Percentiles rank a stretch among this genome's conserved stretches.
These are phyloP conservation scores for Ophion ellenae DNA, from an alignment of 2,888 invertebrate genomes.

Conservation along the genomic window DNA sequence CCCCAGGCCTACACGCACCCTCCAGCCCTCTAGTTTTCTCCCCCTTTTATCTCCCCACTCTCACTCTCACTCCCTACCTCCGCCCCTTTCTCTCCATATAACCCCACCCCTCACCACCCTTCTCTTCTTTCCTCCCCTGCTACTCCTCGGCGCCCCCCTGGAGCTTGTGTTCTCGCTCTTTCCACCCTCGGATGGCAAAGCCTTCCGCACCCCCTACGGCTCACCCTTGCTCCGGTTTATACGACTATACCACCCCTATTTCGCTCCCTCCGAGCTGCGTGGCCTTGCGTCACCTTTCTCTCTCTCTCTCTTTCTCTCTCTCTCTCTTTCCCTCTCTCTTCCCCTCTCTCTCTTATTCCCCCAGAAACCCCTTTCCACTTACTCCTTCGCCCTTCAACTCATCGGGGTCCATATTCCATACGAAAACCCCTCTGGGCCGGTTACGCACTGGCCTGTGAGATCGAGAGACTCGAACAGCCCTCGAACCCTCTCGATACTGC, in stretches of 20 bases:
- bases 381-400: constrained; percentile 56
- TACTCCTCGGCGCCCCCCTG: constrained; percentile 68
- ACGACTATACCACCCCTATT: constrained; percentile 62
- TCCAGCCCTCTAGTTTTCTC: constrained; percentile 82
- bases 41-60: constrained; percentile 77
- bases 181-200: constrained; percentile 79
- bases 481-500: constrained; percentile 56
- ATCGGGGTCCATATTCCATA: constrained; percentile 58
- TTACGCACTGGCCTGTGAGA: constrained; percentile 60
- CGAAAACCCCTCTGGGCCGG: constrained; percentile 61
- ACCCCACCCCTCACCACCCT: constrained; percentile 50
- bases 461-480: constrained; percentile 51
- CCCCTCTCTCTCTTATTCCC: constrained; percentile 39
- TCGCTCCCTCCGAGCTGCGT: constrained; percentile 59
- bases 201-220: constrained; percentile 77
- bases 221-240: constrained; percentile 63
- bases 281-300: constrained; percentile 56
- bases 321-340: constrained; percentile 30
- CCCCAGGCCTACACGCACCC: constrained; percentile 83
- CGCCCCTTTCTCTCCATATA: constrained; percentile 68
- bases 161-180: constrained; percentile 74
- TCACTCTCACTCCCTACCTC: constrained; percentile 51
- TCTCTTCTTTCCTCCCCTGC: constrained; percentile 53
- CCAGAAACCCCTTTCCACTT: constrained; percentile 40
- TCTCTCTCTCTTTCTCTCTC: constrained; percentile 43